Percentiles rank a stretch among this genome's conserved stretches.
Conservation (phyloP, 2,797 vertebrate genomes). For the Benthosema pterotum region DNA sequence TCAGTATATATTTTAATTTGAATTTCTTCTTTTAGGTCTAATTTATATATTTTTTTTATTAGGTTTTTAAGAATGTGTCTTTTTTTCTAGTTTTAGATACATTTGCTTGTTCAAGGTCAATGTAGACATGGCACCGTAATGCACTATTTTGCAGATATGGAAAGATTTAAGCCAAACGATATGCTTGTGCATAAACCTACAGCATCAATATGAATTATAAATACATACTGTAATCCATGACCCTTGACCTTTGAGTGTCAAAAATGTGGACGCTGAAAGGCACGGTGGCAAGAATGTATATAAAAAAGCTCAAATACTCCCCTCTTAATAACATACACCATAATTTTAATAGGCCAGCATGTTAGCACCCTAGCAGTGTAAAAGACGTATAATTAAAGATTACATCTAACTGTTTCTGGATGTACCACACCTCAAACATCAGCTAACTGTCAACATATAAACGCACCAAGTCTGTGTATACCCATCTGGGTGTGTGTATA, state of each 20-base stretch:
- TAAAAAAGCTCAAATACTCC: neutral
- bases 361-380: neutral
- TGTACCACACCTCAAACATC: too few relatives aligned
- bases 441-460: too few relatives aligned
- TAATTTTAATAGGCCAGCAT: neutral
- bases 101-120: constrained; percentile 59
- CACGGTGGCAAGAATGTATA: neutral
- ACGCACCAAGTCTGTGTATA: too few relatives aligned
- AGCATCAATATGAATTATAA: constrained; percentile 27
- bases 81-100: neutral
- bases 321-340: neutral
- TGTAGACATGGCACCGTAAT: neutral
- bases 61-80: neutral
- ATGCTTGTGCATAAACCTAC: neutral
- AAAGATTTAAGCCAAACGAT: constrained; percentile 12
- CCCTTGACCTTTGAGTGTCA: constrained; percentile 20
- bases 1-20: neutral
- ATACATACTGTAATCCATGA: constrained; percentile 35
- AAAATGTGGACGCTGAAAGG: neutral
- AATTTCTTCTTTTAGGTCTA: neutral
- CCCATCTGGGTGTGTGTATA: too few relatives aligned
- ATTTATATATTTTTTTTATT: neutral
- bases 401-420: too few relatives aligned
- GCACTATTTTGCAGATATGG: neutral
- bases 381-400: neutral